Evolutionary conservation across 1,140 invertebrate genomes (phyloP), one percentile per base, ranked within the genome.

Genomic region (Teleopsis dalmanni): DNA sequence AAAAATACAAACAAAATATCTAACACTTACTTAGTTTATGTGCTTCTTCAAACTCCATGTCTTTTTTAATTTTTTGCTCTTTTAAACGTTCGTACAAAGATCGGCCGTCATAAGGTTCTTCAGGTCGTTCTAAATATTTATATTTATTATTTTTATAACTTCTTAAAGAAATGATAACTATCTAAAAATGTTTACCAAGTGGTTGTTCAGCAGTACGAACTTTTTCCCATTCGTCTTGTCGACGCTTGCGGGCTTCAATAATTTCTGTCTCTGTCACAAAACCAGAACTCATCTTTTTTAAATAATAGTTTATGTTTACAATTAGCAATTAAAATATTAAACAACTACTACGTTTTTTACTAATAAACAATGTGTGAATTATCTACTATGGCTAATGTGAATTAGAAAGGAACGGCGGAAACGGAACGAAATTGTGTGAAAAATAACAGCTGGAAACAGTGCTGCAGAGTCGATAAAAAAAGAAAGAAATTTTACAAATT

Each of bases 161-260:
- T 13, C 8, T 43, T 13, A 37, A 44, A 37, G 9, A 29, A 4
- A 37, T 38, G n/a, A n/a, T n/a, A n/a, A n/a, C 40, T 42, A 36
- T 33, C 33, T 40, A 8, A 4, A 18, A 31, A 29, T 29, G 4
- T 34, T 72, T 75, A 93, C 90, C 87, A 76, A 83, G 40, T n/a
- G 92, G 91, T 67, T 96, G 83, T 59, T 91, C 85, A 21, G 87
- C 81, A 55, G 84, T 86, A 54, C 93, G 74, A 1, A 94, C 91
- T 77, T 85, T 87, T 57, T 95, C 91, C 92, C 92, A 96, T 82
- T 95, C 90, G 72, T 92, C 88, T 67, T 97, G 92, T 11, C 91
- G 76, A 34, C 79, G 72, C 56, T 80, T 78, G 41, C 84, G 78
- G 27, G 81, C 80, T 61, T 94, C 90, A 31, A 85, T 81, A 31